Percentiles rank a stretch among this genome's conserved stretches.
phyloP scores from a whole-genome alignment of 2,888 invertebrate genomes.

The Eupithecia centaureata region DNA sequence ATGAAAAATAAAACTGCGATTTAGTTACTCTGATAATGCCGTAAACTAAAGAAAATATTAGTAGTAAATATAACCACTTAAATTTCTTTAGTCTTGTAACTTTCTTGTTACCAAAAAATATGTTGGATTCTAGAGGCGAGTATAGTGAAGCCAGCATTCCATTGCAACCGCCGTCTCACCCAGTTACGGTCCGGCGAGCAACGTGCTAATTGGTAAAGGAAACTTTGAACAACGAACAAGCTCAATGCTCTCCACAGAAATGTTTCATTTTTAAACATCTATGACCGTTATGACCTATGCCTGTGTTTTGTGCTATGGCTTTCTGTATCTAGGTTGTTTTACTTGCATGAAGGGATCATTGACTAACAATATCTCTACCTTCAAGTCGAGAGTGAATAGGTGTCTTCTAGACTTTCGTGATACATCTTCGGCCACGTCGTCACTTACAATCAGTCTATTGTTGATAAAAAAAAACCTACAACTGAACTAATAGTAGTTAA shows the following conservation, averaged over 20 bases:
- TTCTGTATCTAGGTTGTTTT: slow-evolving; percentile 50
- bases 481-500: too few relatives aligned
- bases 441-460: too few relatives aligned
- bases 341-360: slow-evolving; percentile 27
- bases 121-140: not conserved
- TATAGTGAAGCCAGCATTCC: slow-evolving; percentile 65
- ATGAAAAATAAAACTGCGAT: too few relatives aligned
- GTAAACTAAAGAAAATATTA: too few relatives aligned
- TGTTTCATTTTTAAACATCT: slow-evolving; percentile 82
- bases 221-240: slow-evolving; percentile 82
- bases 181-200: slow-evolving; percentile 79
- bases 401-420: too few relatives aligned
- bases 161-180: slow-evolving; percentile 66
- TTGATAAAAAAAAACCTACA: too few relatives aligned
- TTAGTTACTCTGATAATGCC: not conserved
- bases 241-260: slow-evolving; percentile 83
- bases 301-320: slow-evolving; percentile 33
- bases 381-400: too few relatives aligned
- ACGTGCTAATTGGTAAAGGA: slow-evolving; percentile 84
- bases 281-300: slow-evolving; percentile 76
- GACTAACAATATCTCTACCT: not conserved
- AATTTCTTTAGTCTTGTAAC: not conserved
- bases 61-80: not conserved
- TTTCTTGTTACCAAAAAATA: not conserved
- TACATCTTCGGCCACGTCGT: too few relatives aligned